These are phyloP conservation scores for Oxycera nigricornis DNA, from an alignment of 2,888 invertebrate species.

Conservation along the genomic window DNA sequence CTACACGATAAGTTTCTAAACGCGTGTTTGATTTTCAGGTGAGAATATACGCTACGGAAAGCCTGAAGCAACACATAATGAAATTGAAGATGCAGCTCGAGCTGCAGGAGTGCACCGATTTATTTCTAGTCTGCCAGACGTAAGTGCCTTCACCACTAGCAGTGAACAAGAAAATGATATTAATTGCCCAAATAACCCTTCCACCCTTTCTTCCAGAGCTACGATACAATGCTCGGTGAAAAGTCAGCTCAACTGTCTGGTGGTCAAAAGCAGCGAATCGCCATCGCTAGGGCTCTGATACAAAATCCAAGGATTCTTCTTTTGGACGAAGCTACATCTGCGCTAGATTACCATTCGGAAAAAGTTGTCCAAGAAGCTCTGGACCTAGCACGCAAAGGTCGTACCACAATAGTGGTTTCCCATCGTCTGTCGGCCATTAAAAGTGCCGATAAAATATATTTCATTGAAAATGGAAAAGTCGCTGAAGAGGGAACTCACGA, in stretches of 20 bases:
- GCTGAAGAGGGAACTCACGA: conserved; percentile 76
- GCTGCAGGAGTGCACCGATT: conserved; percentile 79
- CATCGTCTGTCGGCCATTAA: conserved; percentile 75
- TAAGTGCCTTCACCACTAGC: no score
- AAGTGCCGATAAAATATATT: conserved; percentile 72
- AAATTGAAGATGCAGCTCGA: conserved; percentile 72
- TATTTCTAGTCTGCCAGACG: conserved; percentile 73
- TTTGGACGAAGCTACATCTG: conserved; percentile 84
- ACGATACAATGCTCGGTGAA: conserved; percentile 79
- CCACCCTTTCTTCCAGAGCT: conserved; percentile 65
- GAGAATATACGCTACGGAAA: conserved; percentile 76
- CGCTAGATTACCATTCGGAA: conserved; percentile 80
- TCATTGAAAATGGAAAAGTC: conserved; percentile 73
- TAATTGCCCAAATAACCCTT: no score
- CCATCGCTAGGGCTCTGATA: conserved; percentile 81
- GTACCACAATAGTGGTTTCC: conserved; percentile 77
- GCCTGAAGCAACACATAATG: conserved; percentile 70
- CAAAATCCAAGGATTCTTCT: conserved; percentile 75
- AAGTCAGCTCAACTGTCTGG: conserved; percentile 80
- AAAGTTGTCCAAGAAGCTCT: conserved; percentile 79
- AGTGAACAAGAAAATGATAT: background rate
- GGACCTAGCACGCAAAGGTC: conserved; percentile 75
- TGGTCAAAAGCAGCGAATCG: conserved; percentile 83
- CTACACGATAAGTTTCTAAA: no score
- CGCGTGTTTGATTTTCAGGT: conserved; percentile 47